A percentile compares a stretch with the other conserved stretches of the same genome.
Conservation (phyloP, 1,140 invertebrate genomes). For the Conus betulinus region DNA sequence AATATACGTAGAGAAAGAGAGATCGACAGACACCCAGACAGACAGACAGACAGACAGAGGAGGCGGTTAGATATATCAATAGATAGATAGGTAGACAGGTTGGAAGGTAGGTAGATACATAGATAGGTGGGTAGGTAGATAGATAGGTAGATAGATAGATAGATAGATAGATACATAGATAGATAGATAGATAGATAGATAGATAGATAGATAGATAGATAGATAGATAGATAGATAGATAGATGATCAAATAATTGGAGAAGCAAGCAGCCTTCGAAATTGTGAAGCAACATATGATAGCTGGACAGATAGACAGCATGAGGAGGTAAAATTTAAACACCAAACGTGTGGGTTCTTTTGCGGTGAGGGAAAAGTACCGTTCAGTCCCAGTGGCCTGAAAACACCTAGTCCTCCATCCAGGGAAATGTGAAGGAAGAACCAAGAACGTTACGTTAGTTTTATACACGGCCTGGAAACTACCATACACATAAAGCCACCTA, state of each 20-base stretch:
- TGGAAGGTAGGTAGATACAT: neutral
- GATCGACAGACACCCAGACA: neutral
- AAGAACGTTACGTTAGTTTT: no score
- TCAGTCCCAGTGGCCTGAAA: no score
- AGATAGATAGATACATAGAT: neutral
- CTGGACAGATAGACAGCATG: neutral
- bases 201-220: neutral
- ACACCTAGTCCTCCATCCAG: no score
- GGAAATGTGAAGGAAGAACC: no score
- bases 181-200: neutral
- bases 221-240: conserved; percentile 4
- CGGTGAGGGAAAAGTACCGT: no score
- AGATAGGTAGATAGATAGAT: neutral
- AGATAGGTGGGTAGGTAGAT: neutral
- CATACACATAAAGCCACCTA: no score
- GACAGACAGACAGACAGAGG: neutral
- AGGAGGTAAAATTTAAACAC: neutral
- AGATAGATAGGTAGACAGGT: neutral
- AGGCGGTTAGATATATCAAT: neutral
- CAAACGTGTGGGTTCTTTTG: no score
- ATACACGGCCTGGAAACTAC: no score
- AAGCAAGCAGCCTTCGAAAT: neutral
- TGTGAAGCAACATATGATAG: neutral
- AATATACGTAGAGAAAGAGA: neutral
- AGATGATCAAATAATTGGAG: neutral